A percentile compares a stretch with the other conserved stretches of the same genome.
Evolutionary conservation across 1,140 invertebrate genomes (phyloP).

Genomic region (Caenorhabditis elegans): DNA sequence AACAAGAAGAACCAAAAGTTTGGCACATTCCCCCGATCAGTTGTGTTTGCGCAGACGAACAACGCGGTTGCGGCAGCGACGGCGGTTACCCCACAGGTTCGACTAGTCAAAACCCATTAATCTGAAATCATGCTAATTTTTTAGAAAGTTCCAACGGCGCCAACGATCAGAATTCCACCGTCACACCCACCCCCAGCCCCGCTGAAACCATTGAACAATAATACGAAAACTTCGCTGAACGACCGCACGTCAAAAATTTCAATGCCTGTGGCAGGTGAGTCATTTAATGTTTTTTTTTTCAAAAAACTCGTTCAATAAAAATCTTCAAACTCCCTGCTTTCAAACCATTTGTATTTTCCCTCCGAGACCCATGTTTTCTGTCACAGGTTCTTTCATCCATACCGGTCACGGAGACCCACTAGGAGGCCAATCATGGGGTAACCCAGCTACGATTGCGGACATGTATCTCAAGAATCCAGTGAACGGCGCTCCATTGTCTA

Average conservation of each 20-base stretch:
- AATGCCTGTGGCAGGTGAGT: constrained; percentile 4
- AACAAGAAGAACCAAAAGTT: constrained; percentile 45
- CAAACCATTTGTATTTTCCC: not conserved
- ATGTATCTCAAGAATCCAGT: constrained; percentile 52
- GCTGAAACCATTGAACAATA: not conserved
- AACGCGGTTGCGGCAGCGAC: not conserved
- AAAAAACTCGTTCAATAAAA: not conserved
- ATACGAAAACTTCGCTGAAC: constrained; percentile 1
- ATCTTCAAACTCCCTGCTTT: too few species aligned
- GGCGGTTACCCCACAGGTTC: not conserved
- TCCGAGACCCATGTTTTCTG: not conserved
- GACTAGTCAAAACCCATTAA: not conserved
- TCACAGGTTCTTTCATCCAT: constrained; percentile 51
- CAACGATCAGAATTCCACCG: not conserved
- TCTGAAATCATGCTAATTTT: not conserved
- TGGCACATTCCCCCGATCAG: constrained; percentile 43
- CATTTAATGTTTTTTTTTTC: not conserved
- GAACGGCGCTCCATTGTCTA: constrained; percentile 10
- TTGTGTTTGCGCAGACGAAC: constrained; percentile 28
- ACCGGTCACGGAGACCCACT: constrained; percentile 48
- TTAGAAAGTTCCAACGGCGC: not conserved
- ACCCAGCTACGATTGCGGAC: constrained; percentile 46
- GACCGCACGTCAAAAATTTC: constrained; percentile 1
- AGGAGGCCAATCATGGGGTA: constrained; percentile 48
- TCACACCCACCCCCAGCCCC: not conserved